A percentile compares a stretch with the other conserved stretches of the same genome.
Conservation (phyloP, 1,140 invertebrate species). For the Drosophila biarmipes region DNA sequence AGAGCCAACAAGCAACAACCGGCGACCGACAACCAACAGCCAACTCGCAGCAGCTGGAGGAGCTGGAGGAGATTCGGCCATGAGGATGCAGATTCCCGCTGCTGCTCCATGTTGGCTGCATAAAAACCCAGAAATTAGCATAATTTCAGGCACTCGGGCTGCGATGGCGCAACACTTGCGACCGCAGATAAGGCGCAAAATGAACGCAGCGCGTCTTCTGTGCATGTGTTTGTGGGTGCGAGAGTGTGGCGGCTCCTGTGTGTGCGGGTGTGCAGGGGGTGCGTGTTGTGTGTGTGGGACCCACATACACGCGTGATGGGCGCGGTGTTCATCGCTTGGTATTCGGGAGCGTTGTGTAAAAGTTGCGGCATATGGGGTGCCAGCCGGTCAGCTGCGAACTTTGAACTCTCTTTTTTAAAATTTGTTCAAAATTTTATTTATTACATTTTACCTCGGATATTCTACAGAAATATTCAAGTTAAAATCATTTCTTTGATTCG, state of each 20-base stretch:
- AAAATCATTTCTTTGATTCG: too few species aligned
- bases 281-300: not conserved
- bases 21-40: conserved; percentile 30
- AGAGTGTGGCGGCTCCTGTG: not conserved
- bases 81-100: conserved; percentile 59
- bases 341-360: conserved; percentile 53
- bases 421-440: too few species aligned
- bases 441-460: too few species aligned
- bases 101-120: conserved; percentile 61
- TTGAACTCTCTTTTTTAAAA: not conserved
- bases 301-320: conserved; percentile 33
- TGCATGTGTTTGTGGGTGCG: conserved; percentile 17
- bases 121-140: conserved; percentile 78
- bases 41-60: conserved; percentile 36
- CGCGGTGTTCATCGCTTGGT: conserved; percentile 56
- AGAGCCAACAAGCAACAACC: conserved; percentile 37
- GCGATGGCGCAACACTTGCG: conserved; percentile 70
- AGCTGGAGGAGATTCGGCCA: conserved; percentile 35
- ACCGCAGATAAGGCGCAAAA: conserved; percentile 76
- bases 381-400: not conserved
- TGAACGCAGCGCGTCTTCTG: conserved; percentile 61
- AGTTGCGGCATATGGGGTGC: conserved; percentile 52
- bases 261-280: conserved; percentile 9
- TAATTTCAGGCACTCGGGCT: conserved; percentile 71
- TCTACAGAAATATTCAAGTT: too few species aligned